Base-by-base conservation (phyloP, 2,113 vertebrate genomes). In the Percopsis transmontana region DNA sequence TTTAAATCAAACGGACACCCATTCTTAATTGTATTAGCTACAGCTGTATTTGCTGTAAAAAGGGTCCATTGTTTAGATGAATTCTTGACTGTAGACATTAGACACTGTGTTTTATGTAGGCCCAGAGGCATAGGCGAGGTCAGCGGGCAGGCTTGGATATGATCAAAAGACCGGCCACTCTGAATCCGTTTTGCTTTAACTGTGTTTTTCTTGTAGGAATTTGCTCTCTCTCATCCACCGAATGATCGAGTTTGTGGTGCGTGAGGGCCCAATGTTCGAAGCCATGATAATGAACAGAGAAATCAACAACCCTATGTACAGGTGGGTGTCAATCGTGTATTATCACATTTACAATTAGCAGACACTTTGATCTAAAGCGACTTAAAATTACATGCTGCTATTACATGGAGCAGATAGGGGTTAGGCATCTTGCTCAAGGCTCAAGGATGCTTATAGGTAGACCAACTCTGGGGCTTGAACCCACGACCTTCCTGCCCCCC, bases 241-340 rank as follows among this genome's bases (percentile, higher is more conserved):
- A 90, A 99, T 99, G 97, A 99, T 99, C 94, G 97, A 99, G 91
- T 99, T 99, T 97, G 97, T 99, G 93, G 97, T 99, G 92, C 97
- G 97, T 94, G 97, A 98, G 91, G 97, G 97, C 85, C 96, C 97
- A 58, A 98, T 99, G 97, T 99, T 99, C 92, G 97, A 99, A 96
- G 97, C 97, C 88, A 98, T 99, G 96, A 98, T 99, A 88, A 99
- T 99, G 97, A 99, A 99, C 92, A 71, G 96, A 93, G 97, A 99
- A 89, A 96, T 99, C 88, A 99, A 94, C 93, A 99, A 99, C 81
- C 94, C 97, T 18, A 96, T 99, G 95, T 99, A 98, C 94, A 98
- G 97, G 97, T 97, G 40, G 65, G 91, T 63, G 9, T 14, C 2
- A 0, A 10, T 33, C 4, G 19, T 45, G 0, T 45, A 16, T 45